Evolutionary conservation across 2,888 invertebrate genomes (phyloP).

Genomic region (Aphidius colemani): DNA sequence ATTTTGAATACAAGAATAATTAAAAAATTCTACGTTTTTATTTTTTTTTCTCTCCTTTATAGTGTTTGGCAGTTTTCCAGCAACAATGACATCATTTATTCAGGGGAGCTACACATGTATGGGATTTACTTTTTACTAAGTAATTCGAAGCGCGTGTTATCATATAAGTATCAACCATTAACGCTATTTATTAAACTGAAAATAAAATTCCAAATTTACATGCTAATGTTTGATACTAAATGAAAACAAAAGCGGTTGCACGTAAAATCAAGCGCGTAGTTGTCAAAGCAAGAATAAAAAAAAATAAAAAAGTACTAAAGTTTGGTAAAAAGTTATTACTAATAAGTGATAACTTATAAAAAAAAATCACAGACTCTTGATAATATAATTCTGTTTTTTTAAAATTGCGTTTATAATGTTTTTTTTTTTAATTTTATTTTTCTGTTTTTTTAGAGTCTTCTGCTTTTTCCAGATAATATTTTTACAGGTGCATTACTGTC

Average conservation of each 20-base stretch:
- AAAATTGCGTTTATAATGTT: conserved; percentile 6
- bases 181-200: background rate
- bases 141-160: conserved; percentile 50
- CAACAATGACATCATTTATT: conserved; percentile 78
- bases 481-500: conserved; percentile 53
- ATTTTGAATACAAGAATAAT: conserved; percentile 20
- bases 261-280: conserved; percentile 12
- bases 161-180: conserved; percentile 20
- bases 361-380: conserved; percentile 8
- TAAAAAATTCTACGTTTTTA: conserved; percentile 36
- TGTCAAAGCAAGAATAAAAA: conserved; percentile 30
- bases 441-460: background rate
- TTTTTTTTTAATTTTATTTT: background rate
- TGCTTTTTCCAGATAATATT: conserved; percentile 39
- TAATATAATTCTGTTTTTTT: conserved; percentile 34
- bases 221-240: conserved; percentile 8
- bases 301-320: background rate
- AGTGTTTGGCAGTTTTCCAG: conserved; percentile 84
- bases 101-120: conserved; percentile 92
- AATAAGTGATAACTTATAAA: too few species aligned
- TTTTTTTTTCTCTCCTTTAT: conserved; percentile 60
- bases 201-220: background rate
- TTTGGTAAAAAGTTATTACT: too few species aligned
- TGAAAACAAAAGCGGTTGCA: too few species aligned
- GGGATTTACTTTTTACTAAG: conserved; percentile 59